Percentiles rank a stretch among this genome's conserved stretches.
Evolutionary conservation across 2,888 invertebrate genomes (phyloP).

Genomic region (Drosophila incognita): DNA sequence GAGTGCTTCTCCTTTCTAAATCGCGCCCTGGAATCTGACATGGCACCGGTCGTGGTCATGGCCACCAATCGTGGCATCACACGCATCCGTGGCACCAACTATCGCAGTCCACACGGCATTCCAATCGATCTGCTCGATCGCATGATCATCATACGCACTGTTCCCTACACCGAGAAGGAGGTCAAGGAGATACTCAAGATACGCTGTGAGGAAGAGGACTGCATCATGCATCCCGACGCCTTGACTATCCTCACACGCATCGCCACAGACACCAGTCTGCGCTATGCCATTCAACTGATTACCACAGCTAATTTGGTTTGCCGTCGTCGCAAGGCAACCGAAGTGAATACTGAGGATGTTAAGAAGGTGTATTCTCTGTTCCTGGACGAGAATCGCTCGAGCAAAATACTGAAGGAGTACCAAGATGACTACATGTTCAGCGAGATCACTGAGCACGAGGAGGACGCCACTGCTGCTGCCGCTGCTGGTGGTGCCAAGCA

Average conservation of each 20-base stretch:
- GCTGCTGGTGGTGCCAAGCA: constrained; percentile 57
- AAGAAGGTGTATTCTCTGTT: constrained; percentile 98
- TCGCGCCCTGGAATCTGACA: constrained; percentile 97
- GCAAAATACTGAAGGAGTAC: constrained; percentile 97
- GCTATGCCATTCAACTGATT: constrained; percentile 99
- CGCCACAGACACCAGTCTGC: constrained; percentile 95
- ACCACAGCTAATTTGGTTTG: constrained; percentile 98
- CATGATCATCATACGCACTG: constrained; percentile 96
- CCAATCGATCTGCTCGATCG: constrained; percentile 98
- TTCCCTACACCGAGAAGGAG: constrained; percentile 94
- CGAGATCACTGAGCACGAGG: constrained; percentile 85
- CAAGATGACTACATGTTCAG: constrained; percentile 98
- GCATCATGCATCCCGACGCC: constrained; percentile 96
- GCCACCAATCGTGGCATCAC: constrained; percentile 99
- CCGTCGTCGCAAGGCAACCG: constrained; percentile 93
- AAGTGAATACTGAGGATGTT: constrained; percentile 94
- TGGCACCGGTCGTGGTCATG: constrained; percentile 99
- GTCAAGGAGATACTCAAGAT: constrained; percentile 96
- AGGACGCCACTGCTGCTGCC: constrained; percentile 43
- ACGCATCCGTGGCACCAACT: constrained; percentile 96
- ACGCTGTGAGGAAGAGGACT: constrained; percentile 99
- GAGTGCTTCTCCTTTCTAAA: constrained; percentile 99
- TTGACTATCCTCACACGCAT: constrained; percentile 95
- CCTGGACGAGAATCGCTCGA: constrained; percentile 96
- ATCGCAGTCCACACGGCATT: constrained; percentile 98